Conservation (phyloP, 2,113 vertebrate species). For the Tursiops truncatus region DNA sequence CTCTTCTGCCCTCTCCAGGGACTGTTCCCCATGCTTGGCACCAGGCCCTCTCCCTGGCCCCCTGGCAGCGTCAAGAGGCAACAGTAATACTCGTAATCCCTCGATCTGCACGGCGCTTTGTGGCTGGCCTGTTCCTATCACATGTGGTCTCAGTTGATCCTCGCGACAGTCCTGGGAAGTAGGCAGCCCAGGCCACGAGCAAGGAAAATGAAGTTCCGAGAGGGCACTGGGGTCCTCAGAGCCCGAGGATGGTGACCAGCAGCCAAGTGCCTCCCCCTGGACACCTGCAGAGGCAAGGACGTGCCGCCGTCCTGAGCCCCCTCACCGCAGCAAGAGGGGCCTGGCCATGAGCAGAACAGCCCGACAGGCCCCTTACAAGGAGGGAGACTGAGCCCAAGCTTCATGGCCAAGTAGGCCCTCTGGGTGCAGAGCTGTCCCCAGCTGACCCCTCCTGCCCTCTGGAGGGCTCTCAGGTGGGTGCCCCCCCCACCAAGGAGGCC, state of each 20-base stretch:
- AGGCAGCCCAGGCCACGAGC: neutral
- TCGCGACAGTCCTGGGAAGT: neutral
- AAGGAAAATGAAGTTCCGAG: neutral
- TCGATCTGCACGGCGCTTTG: constrained; percentile 31
- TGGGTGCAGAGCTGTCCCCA: rapidly evolving
- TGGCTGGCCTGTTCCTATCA: rapidly evolving
- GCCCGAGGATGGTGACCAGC: rapidly evolving
- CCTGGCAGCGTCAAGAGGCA: neutral
- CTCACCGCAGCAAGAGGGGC: neutral
- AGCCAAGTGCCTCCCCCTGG: neutral
- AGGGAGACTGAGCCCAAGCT: neutral
- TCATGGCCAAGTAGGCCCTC: rapidly evolving
- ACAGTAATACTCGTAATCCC: neutral
- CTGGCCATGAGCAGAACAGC: neutral
- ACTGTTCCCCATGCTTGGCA: neutral
- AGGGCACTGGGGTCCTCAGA: neutral
- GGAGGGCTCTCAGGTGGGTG: neutral
- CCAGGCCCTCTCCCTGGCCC: neutral
- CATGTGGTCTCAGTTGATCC: neutral
- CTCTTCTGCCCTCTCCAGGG: rapidly evolving
- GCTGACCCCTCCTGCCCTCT: neutral
- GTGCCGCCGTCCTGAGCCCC: neutral
- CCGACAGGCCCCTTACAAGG: neutral
- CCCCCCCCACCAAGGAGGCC: neutral
- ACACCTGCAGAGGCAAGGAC: neutral